Evolutionary conservation across 2,797 vertebrate genomes (phyloP).

Genomic region (Anguilla obscura): DNA sequence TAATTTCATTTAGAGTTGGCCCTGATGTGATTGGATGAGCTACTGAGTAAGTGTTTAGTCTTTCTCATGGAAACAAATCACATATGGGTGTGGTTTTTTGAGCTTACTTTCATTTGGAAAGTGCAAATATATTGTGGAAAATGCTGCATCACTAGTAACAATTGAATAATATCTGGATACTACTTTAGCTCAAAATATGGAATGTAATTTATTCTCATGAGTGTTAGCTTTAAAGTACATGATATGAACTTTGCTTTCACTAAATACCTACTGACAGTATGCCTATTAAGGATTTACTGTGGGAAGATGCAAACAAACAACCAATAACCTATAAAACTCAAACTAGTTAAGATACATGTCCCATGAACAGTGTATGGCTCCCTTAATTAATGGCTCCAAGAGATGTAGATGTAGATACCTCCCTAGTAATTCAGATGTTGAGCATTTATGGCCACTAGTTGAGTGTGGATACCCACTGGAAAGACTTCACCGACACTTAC

Average conservation of each 20-base stretch:
- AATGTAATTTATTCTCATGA: neutral
- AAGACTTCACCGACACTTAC: neutral
- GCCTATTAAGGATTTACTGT: neutral
- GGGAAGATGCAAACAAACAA: neutral
- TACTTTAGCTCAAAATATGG: neutral
- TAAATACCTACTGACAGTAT: neutral
- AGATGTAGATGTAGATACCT: neutral
- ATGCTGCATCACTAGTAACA: neutral
- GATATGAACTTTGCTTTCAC: neutral
- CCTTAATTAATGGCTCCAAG: neutral
- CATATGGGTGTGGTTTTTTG: neutral
- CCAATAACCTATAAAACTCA: neutral
- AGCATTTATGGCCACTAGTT: neutral
- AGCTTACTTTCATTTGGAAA: neutral
- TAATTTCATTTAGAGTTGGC: neutral
- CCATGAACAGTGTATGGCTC: neutral
- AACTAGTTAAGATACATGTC: neutral
- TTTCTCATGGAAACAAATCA: conserved; percentile 9
- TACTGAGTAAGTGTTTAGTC: neutral
- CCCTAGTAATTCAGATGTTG: neutral
- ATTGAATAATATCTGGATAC: neutral
- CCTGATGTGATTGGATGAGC: neutral
- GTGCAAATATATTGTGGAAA: neutral
- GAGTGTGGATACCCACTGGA: neutral
- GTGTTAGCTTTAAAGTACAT: neutral